These are phyloP conservation scores for Melieria crassipennis DNA, from an alignment of 2,888 invertebrate species.

Conservation along the genomic window DNA sequence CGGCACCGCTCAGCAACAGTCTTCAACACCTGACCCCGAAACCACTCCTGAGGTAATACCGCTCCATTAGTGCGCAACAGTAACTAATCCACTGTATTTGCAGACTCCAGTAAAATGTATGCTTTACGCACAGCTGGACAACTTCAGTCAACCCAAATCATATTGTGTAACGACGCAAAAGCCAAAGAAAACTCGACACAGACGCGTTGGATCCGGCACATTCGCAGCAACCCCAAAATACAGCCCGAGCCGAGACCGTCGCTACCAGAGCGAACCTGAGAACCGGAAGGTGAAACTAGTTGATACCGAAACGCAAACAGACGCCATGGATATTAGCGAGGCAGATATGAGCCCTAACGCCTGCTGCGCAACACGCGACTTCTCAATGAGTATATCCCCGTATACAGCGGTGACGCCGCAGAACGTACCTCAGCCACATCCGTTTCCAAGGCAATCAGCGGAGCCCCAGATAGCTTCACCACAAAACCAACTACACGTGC, in stretches of 20 bases:
- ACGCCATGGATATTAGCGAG: conserved; percentile 72
- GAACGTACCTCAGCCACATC: conserved; percentile 42
- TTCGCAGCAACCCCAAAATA: conserved; percentile 66
- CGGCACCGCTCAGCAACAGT: conserved; percentile 48
- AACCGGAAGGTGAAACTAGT: conserved; percentile 67
- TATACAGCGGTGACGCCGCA: conserved; percentile 31
- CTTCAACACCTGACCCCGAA: conserved; percentile 66
- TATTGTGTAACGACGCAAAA: conserved; percentile 63
- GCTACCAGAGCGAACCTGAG: conserved; percentile 66
- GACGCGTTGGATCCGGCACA: conserved; percentile 71
- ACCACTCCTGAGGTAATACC: conserved; percentile 63
- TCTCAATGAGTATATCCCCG: conserved; percentile 49
- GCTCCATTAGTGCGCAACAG: no score
- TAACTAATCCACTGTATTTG: conserved; percentile 13
- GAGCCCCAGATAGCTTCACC: conserved; percentile 35
- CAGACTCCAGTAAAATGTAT: conserved; percentile 71
- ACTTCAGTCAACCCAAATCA: conserved; percentile 70
- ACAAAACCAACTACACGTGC: not conserved
- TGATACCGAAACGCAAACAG: conserved; percentile 75
- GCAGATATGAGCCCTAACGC: conserved; percentile 70
- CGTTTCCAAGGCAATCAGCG: conserved; percentile 44
- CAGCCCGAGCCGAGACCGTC: conserved; percentile 69
- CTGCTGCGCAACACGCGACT: conserved; percentile 59
- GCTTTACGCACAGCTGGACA: conserved; percentile 71
- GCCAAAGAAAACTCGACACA: conserved; percentile 68